These are phyloP conservation scores for Drosophila flavopinicola DNA, from an alignment of 2,888 invertebrate species.

Conservation along the genomic window DNA sequence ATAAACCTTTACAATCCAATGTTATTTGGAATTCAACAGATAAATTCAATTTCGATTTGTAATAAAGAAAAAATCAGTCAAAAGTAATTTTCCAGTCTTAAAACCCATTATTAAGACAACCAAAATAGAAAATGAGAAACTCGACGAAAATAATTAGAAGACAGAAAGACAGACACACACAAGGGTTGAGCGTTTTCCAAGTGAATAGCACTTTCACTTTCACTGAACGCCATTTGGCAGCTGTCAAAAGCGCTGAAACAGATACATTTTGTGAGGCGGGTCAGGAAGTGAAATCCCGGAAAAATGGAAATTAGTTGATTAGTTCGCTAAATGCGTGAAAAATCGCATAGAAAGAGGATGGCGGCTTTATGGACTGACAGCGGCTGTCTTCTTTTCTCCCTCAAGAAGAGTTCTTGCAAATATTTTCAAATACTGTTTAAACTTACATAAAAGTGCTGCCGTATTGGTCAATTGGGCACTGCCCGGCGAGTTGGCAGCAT, in stretches of 20 bases:
- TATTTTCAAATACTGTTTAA: too few species aligned
- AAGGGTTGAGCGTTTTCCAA: too few species aligned
- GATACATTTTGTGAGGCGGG: constrained; percentile 4
- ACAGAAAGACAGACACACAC: constrained; percentile 40
- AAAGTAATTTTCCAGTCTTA: constrained; percentile 33
- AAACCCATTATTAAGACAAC: constrained; percentile 22
- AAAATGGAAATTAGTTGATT: constrained; percentile 37
- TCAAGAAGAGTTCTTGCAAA: too few species aligned
- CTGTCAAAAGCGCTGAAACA: constrained; percentile 40
- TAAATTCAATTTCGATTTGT: neutral
- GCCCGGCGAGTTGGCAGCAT: constrained; percentile 81
- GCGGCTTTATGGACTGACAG: too few species aligned
- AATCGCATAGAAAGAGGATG: neutral
- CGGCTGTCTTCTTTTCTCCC: too few species aligned
- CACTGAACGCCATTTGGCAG: constrained; percentile 27
- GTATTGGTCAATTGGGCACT: constrained; percentile 84
- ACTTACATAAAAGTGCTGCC: constrained; percentile 84
- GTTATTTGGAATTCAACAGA: neutral
- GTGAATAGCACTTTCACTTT: too few species aligned
- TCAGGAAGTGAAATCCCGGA: neutral
- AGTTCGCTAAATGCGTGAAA: constrained; percentile 1
- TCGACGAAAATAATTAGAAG: constrained; percentile 52
- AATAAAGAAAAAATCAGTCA: constrained; percentile 15
- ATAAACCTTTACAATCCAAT: too few species aligned
- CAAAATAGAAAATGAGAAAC: neutral